phyloP scores from a whole-genome alignment of 2,113 vertebrate species.

The Stegastes partitus region DNA sequence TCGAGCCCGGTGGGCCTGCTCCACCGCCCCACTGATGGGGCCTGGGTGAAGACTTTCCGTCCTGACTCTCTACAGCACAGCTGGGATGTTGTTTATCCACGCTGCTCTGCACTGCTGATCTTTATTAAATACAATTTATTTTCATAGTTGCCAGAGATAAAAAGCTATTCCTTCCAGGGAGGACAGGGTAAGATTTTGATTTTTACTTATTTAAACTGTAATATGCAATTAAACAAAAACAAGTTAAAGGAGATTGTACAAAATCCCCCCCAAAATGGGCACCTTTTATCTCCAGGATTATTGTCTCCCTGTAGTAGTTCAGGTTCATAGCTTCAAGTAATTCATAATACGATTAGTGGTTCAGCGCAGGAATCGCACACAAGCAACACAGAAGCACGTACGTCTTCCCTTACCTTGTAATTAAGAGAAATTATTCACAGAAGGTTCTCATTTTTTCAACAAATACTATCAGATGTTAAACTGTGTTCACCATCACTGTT shows the following conservation, averaged over 20 bases:
- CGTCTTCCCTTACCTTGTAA: not conserved
- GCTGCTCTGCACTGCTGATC: slow-evolving; percentile 55
- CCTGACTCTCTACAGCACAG: slow-evolving; percentile 28
- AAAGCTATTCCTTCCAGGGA: slow-evolving; percentile 32
- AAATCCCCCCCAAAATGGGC: not conserved
- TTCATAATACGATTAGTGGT: slow-evolving; percentile 17
- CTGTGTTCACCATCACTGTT: not conserved
- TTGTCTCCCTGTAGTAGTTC: not conserved
- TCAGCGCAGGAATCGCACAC: slow-evolving; percentile 8
- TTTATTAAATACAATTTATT: slow-evolving; percentile 60
- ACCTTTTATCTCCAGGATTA: not conserved
- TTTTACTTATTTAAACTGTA: slow-evolving; percentile 27
- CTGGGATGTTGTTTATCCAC: slow-evolving; percentile 50
- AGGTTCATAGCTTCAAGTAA: not conserved
- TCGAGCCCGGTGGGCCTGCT: slow-evolving; percentile 40
- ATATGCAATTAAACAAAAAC: slow-evolving; percentile 11
- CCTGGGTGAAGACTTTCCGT: slow-evolving; percentile 42
- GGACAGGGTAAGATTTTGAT: slow-evolving; percentile 13
- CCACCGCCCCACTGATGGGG: slow-evolving; percentile 44
- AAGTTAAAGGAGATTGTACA: not conserved
- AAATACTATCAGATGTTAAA: not conserved
- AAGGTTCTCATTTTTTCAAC: not conserved
- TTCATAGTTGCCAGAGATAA: slow-evolving; percentile 21
- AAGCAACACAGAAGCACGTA: not conserved
- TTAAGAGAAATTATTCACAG: not conserved